A percentile compares a stretch with the other conserved stretches of the same genome.
These are phyloP conservation scores for Myopa testacea DNA, from an alignment of 2,888 invertebrate genomes.

Conservation along the genomic window DNA sequence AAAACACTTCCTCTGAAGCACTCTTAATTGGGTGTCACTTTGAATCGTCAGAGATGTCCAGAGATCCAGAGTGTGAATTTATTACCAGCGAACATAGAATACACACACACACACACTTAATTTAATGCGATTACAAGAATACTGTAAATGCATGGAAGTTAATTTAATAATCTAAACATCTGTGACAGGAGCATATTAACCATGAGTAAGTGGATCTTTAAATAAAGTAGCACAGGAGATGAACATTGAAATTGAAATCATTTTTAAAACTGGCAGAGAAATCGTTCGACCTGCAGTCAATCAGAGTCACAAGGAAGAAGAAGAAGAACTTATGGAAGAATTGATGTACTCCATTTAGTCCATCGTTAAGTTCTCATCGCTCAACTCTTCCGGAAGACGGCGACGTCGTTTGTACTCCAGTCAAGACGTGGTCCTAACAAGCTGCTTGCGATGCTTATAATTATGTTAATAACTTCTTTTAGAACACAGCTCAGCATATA, in stretches of 20 bases:
- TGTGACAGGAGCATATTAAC: background rate
- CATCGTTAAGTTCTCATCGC: background rate
- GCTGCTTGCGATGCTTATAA: background rate
- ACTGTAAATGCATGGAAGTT: too few relatives aligned
- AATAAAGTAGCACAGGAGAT: too few relatives aligned
- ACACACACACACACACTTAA: too few relatives aligned
- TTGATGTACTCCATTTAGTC: background rate
- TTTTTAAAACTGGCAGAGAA: too few relatives aligned
- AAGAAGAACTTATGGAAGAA: too few relatives aligned
- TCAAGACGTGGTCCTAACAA: background rate
- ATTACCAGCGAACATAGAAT: too few relatives aligned
- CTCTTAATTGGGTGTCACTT: slow-evolving; percentile 32
- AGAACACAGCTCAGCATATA: background rate
- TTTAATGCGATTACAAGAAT: too few relatives aligned
- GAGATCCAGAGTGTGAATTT: background rate
- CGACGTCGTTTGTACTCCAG: background rate
- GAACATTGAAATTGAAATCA: too few relatives aligned
- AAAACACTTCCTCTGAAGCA: slow-evolving; percentile 3
- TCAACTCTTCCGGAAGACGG: background rate
- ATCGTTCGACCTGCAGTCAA: too few relatives aligned
- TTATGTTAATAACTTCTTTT: slow-evolving; percentile 23
- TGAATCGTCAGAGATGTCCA: background rate
- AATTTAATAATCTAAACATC: background rate
- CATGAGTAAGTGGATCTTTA: background rate
- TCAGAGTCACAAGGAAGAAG: too few relatives aligned